Evolutionary conservation across 64 coral and sea anemone species (phyloP), one percentile per base, ranked within the genome.

Genomic region (Actinia equina): DNA sequence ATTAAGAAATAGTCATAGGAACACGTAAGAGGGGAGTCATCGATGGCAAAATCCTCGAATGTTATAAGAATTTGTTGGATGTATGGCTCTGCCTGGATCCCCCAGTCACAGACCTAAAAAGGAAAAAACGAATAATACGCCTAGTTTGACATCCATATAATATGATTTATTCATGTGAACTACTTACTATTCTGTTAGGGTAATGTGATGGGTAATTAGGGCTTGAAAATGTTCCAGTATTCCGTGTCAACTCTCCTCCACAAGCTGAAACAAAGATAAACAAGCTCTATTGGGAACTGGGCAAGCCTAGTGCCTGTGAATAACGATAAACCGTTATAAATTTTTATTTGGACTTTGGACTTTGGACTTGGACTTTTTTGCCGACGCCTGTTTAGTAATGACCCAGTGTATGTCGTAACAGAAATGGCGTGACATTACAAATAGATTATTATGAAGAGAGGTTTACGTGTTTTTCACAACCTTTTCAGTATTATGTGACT

Each of bases 41-140:
- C 82, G 14, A 84, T 84, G 52, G 82, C 82, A 22, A 84, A 84
- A n/a, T 84, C 82, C 22, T 84, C 82, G 52, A 84, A 84, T 44
- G 45, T 8, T 15, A 84, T 84, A 0, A 56, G 20, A 22, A 83
- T 46, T 56, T 83, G 7, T 10, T 46, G 15, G 14, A 44, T 83
- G 10, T 44, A 20, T 13, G 82, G 80, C 19, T 25, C 16, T 58
- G 49, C 17, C 23, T 15, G 45, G 22, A 84, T 84, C 10, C 59
- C 82, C 82, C 82, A 84, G 82, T 84, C 82, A 55, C 82, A 84
- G 5, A 26, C 58, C 82, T 84, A 11, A 6, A 46, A 56, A 52
- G 15, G n/a, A 23, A 81, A 52, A 6, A 18, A 57, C 55, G 9
- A 19, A 16, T 14, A 12, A 57, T n/a, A n/a, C n/a, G 13, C 3